These are phyloP conservation scores for Pelosia muscerda DNA, from an alignment of 2,888 invertebrate species.

Conservation along the genomic window DNA sequence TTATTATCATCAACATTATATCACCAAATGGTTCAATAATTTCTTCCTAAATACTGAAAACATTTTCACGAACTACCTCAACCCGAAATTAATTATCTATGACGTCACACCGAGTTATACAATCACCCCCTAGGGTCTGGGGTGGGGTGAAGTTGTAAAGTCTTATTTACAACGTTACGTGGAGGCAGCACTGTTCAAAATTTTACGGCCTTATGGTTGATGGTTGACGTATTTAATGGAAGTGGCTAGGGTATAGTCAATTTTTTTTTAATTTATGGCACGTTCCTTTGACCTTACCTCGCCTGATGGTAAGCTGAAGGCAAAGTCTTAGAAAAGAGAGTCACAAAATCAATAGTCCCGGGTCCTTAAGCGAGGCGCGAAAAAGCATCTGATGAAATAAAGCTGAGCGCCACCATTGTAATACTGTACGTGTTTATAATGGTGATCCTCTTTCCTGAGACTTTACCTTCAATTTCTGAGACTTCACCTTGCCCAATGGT, in stretches of 20 bases:
- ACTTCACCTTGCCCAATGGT: no score
- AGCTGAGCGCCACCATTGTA: no score
- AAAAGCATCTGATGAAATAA: no score
- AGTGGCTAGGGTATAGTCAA: constrained; percentile 32
- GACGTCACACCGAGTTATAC: constrained; percentile 39
- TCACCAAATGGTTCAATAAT: constrained; percentile 10
- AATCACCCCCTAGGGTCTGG: constrained; percentile 45
- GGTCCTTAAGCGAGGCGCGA: no score
- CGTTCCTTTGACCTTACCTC: no score
- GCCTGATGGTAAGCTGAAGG: no score
- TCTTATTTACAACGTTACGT: constrained; percentile 67
- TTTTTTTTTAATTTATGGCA: no score
- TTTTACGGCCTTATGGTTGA: constrained; percentile 60
- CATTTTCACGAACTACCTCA: constrained; percentile 17
- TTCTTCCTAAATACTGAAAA: constrained; percentile 16
- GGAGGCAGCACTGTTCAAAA: constrained; percentile 62
- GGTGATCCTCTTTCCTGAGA: no score
- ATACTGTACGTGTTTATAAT: no score
- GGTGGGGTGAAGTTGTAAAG: constrained; percentile 60
- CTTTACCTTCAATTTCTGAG: no score
- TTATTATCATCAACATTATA: background rate
- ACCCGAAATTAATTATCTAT: constrained; percentile 52
- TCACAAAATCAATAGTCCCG: no score
- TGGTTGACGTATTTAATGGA: constrained; percentile 38
- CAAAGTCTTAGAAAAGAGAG: no score